phyloP scores from a whole-genome alignment of 2,113 vertebrate species.

The Gavialis gangeticus region DNA sequence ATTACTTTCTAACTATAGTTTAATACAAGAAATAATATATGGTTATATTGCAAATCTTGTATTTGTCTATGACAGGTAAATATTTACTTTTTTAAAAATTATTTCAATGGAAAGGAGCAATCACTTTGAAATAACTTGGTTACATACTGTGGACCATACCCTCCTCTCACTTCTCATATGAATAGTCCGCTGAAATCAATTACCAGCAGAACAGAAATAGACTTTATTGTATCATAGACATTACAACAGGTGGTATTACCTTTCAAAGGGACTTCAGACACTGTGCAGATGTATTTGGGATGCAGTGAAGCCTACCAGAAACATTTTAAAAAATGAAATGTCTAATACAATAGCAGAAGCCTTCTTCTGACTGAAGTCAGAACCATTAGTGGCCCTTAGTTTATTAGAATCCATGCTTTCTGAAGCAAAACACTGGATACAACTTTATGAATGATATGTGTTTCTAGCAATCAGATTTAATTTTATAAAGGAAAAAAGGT shows the following conservation, averaged over 20 bases:
- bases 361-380: background rate
- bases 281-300: background rate
- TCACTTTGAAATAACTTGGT: background rate
- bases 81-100: background rate
- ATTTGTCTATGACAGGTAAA: conserved; percentile 7
- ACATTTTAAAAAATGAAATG: background rate
- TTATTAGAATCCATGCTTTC: background rate
- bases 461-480: background rate
- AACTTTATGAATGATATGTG: background rate
- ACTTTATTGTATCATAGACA: background rate
- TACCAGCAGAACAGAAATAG: background rate
- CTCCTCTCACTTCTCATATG: background rate
- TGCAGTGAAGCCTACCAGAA: background rate
- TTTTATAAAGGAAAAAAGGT: background rate
- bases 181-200: background rate
- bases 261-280: background rate
- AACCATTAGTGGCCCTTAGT: background rate
- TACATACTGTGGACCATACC: background rate
- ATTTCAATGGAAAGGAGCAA: conserved; percentile 12
- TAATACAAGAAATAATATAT: conserved; percentile 16
- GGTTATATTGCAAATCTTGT: conserved; percentile 9
- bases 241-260: background rate
- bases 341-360: background rate
- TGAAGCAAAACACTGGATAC: conserved; percentile 15
- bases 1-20: conserved; percentile 24